Percentiles rank a stretch among this genome's conserved stretches.
Conservation (phyloP, 2,888 invertebrate species). For the Trisateles emortualis region DNA sequence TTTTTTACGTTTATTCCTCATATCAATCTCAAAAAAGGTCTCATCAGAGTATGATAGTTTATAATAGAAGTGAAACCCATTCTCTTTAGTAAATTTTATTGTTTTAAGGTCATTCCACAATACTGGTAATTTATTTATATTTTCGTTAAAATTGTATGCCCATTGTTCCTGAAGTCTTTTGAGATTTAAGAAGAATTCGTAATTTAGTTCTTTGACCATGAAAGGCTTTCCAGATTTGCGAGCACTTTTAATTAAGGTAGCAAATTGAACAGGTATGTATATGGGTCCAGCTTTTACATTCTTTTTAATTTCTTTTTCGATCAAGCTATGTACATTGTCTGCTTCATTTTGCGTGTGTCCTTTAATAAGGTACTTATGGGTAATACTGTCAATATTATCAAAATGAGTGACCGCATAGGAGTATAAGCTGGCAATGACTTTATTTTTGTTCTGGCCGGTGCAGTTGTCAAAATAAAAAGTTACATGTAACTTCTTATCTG, state of each 20-base stretch:
- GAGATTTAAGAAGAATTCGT: conserved; percentile 10
- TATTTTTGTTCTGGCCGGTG: conserved; percentile 10
- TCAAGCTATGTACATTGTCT: conserved; percentile 47
- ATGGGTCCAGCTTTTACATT: conserved; percentile 45
- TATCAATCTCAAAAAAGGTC: background rate
- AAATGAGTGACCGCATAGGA: conserved; percentile 7
- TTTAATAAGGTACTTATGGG: conserved; percentile 7
- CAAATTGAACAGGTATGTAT: conserved; percentile 30
- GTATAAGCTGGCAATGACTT: conserved; percentile 4
- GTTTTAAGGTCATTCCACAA: conserved; percentile 6
- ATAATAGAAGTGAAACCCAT: conserved; percentile 4
- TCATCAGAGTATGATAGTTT: conserved; percentile 7
- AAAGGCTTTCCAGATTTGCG: conserved; percentile 10
- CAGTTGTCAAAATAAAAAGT: conserved; percentile 14
- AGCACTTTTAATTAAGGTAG: conserved; percentile 18
- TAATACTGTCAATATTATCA: conserved; percentile 7
- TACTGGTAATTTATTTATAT: background rate
- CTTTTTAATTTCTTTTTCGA: conserved; percentile 49
- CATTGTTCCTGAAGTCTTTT: conserved; percentile 6
- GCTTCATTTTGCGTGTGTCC: conserved; percentile 10
- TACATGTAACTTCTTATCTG: background rate
- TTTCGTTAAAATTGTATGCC: conserved; percentile 11
- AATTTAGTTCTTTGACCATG: conserved; percentile 11
- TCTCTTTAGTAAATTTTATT: conserved; percentile 1
- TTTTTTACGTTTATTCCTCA: background rate